Conservation (phyloP, 2,797 vertebrate genomes). For the Anas bernieri region DNA sequence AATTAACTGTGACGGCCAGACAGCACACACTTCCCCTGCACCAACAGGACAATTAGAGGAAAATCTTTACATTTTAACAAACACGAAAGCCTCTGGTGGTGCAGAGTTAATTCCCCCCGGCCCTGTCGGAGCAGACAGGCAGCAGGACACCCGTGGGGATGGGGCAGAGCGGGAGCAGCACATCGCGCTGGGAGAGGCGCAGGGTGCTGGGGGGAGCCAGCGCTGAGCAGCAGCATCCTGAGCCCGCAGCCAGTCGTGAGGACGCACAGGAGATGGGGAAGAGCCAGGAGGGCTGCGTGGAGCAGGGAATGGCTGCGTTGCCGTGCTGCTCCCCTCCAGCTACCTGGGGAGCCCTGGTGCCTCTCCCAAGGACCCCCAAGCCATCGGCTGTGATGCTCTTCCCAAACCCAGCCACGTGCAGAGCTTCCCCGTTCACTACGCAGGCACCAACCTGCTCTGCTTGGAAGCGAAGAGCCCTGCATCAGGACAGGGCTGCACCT, state of each 20-base stretch:
- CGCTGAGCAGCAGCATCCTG: fast-evolving
- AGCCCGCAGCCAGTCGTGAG: not conserved
- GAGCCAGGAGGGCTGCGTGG: not conserved
- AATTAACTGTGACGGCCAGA: conserved; percentile 7
- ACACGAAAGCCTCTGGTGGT: not conserved
- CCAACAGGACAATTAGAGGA: conserved; percentile 19
- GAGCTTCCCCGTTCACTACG: fast-evolving
- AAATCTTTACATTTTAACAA: conserved; percentile 27
- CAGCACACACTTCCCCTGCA: conserved; percentile 7
- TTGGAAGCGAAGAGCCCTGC: not conserved
- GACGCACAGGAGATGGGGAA: not conserved
- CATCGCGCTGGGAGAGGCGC: fast-evolving
- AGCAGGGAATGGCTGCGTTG: not conserved
- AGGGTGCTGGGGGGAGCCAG: not conserved
- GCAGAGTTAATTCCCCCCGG: not conserved
- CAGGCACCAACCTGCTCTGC: not conserved
- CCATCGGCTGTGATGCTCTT: not conserved
- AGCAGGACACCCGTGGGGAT: not conserved
- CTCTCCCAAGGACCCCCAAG: not conserved
- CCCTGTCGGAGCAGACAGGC: not conserved
- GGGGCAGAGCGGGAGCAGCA: not conserved
- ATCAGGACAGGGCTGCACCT: not conserved
- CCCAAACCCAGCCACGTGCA: fast-evolving
- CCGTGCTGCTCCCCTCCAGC: not conserved
- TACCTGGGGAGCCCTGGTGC: fast-evolving